Evolutionary conservation across 2,797 vertebrate species (phyloP).

Genomic region (Pitangus sulphuratus): DNA sequence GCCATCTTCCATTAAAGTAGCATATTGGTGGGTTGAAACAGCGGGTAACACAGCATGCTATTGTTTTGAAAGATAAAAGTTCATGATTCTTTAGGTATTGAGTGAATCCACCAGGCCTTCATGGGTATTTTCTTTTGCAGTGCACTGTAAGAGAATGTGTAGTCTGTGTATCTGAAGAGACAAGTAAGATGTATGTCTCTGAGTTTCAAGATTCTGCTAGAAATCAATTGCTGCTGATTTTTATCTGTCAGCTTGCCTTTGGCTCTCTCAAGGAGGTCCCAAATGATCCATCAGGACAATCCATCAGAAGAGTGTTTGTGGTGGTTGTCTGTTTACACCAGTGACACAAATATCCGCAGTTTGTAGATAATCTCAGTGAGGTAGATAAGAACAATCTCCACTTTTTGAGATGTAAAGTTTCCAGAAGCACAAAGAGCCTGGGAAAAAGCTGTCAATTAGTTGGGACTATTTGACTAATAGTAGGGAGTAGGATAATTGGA

Average conservation of each 20-base stretch:
- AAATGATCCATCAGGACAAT: constrained; percentile 47
- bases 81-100: neutral
- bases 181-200: constrained; percentile 36
- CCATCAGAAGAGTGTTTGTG: constrained; percentile 50
- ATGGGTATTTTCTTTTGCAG: neutral
- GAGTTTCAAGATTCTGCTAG: constrained; percentile 53
- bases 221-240: constrained; percentile 63
- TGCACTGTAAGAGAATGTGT: neutral
- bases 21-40: neutral
- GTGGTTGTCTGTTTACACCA: constrained; percentile 31
- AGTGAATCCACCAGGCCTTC: neutral
- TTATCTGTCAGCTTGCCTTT: constrained; percentile 61
- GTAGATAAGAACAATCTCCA: constrained; percentile 18
- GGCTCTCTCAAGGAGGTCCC: constrained; percentile 38
- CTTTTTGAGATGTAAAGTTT: constrained; percentile 11
- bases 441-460: neutral
- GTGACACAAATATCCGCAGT: constrained; percentile 35
- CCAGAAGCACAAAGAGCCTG: neutral
- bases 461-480: neutral
- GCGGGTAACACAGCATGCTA: neutral
- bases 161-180: neutral
- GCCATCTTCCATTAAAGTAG: neutral
- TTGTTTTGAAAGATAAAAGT: constrained; percentile 2
- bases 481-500: neutral
- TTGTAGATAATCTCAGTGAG: constrained; percentile 26